Percentiles rank a stretch among this genome's conserved stretches.
phyloP scores from a whole-genome alignment of 2,888 invertebrate species.

The Tenthredo livida region DNA sequence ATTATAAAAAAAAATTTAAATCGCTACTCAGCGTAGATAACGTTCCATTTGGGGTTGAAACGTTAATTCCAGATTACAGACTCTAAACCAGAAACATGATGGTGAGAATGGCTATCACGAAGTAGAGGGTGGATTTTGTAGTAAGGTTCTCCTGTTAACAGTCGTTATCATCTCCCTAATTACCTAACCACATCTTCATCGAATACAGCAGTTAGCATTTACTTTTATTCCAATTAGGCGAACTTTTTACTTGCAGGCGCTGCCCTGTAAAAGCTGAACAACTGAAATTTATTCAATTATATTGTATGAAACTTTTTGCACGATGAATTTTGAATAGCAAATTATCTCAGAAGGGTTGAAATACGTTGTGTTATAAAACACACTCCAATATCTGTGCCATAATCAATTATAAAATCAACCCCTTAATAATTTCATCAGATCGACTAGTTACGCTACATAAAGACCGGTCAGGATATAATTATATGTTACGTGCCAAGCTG shows the following conservation, averaged over 20 bases:
- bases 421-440: not conserved
- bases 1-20: not conserved
- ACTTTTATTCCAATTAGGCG: constrained; percentile 5
- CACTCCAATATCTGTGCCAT: not conserved
- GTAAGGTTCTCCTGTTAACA: constrained; percentile 40
- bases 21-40: not conserved
- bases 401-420: not conserved
- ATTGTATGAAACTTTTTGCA: not conserved
- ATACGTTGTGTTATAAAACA: not conserved
- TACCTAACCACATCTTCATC: constrained; percentile 48
- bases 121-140: constrained; percentile 37
- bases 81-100: constrained; percentile 47
- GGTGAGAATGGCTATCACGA: constrained; percentile 20
- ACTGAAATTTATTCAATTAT: not conserved
- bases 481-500: not conserved
- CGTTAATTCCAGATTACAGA: constrained; percentile 44
- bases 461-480: not conserved
- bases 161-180: constrained; percentile 41
- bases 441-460: not conserved
- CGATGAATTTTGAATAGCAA: not conserved
- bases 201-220: constrained; percentile 31
- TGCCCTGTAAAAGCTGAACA: not conserved
- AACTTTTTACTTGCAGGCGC: not conserved
- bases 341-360: not conserved
- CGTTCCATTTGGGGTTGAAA: constrained; percentile 37